Evolutionary conservation across 2,888 invertebrate species (phyloP), one percentile per base, ranked within the genome.

Genomic region (Ornithoptera priamus): DNA sequence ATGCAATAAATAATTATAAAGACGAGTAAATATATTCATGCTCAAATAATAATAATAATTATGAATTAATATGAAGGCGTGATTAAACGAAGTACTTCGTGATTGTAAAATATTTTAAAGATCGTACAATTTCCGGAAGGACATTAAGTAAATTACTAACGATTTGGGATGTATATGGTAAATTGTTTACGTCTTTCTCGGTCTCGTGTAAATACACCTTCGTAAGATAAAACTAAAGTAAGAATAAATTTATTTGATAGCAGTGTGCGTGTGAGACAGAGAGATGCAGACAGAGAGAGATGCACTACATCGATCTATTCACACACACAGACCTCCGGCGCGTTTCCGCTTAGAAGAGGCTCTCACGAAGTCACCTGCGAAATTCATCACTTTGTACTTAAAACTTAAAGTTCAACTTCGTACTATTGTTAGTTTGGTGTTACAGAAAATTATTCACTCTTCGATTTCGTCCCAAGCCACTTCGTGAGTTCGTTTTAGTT

Each of bases 291-390:
- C 77, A 90, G 85, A 90, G 84, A 89, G 86, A 89, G 86, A 88
- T 86, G 88, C 84, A 89, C 90, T 91, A 92, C 92, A 91, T 90
- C 90, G 88, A 90, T 88, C 90, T 86, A 87, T 85, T 88, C 88
- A 87, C 90, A 87, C 89, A 92, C 89, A 92, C 91, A 89, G 89
- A 91, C 92, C 92, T 91, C 86, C 76, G 76, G 79, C 77, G 74
- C 80, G 83, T 81, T 86, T 87, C 85, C 88, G 80, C 85, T 87
- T 88, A 83, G 88, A 85, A 77, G 88, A 84, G 73, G 88, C 87
- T 80, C 86, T 92, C 91, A 91, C 89, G 92, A 90, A 92, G 91
- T 92, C 92, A 92, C 92, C 92, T 92, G 91, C 83, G 91, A 90
- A 88, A 91, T 87, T 85, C 81, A 85, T 80, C 83, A 83, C 80